These are phyloP conservation scores for Amia ocellicauda DNA, from an alignment of 2,113 vertebrate species.

Conservation along the genomic window DNA sequence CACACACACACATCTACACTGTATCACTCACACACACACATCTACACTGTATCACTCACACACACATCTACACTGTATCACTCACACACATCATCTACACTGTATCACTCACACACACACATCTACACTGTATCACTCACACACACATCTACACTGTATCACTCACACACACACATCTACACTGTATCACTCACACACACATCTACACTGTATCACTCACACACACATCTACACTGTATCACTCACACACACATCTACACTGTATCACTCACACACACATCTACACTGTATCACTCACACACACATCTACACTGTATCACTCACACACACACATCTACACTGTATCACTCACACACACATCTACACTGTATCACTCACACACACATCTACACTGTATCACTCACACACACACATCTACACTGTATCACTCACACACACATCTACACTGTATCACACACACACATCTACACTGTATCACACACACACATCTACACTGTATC, in stretches of 20 bases:
- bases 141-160: too few species aligned
- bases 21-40: neutral
- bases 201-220: too few species aligned
- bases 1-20: constrained; percentile 6
- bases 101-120: neutral
- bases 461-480: too few species aligned
- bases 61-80: constrained; percentile 21
- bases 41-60: neutral
- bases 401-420: constrained; percentile 21
- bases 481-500: too few species aligned
- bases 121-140: constrained; percentile 5
- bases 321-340: constrained; percentile 15
- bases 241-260: too few species aligned
- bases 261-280: constrained; percentile 17
- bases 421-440: too few species aligned
- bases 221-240: too few species aligned
- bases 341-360: constrained; percentile 6
- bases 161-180: too few species aligned
- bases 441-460: too few species aligned
- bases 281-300: neutral
- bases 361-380: neutral
- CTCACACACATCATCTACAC: neutral
- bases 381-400: neutral
- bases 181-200: too few species aligned
- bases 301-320: neutral